Evolutionary conservation across 2,888 invertebrate species (phyloP), one percentile per base, ranked within the genome.

Genomic region (Brachyopa scutellaris): DNA sequence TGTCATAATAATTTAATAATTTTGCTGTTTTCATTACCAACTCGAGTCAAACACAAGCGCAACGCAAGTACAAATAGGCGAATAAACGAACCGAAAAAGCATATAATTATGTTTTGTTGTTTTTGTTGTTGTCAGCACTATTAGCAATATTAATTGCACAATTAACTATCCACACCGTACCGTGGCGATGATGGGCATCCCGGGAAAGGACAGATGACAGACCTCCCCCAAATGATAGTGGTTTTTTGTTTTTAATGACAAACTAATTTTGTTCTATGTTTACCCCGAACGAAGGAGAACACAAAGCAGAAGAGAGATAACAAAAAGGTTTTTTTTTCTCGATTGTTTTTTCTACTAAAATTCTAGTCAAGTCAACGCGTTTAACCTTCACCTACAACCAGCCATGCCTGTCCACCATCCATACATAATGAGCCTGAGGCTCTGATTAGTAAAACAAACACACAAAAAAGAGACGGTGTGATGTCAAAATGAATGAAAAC

Each of bases 371-470:
- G 78, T 66, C 69, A 59, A 80, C 74, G 70, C 82, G 66, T 55
- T 82, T 82, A 77, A 82, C 82, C 82, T 82, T 82, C 82, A 82
- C 82, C 82, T 82, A 82, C 82, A 82, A 82, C 82, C 82, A 82
- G 61, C 82, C 77, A 82, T 82, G 82, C 82, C 77, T 82, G 82
- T 82, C 82, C 82, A 82, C 77, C 82, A 82, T 82, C 82, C 82
- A 82, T 82, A 82, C 82, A 72, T 76, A 82, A 82, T 82, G 77
- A 82, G 77, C 82, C 61, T 59, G 77, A 69, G 77, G 77, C 82
- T 82, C 76, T 77, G 82, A 77, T 82, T 82, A 82, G 82, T 82
- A 82, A 82, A 82, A 77, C 82, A 82, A 82, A 82, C 82, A 29
- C 17, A 31, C 51, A 8, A 36, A 53, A 9, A 21, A 13, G n/a